Evolutionary conservation across 2,888 invertebrate genomes (phyloP), one percentile per base, ranked within the genome.

Genomic region (Dromius quadrimaculatus): DNA sequence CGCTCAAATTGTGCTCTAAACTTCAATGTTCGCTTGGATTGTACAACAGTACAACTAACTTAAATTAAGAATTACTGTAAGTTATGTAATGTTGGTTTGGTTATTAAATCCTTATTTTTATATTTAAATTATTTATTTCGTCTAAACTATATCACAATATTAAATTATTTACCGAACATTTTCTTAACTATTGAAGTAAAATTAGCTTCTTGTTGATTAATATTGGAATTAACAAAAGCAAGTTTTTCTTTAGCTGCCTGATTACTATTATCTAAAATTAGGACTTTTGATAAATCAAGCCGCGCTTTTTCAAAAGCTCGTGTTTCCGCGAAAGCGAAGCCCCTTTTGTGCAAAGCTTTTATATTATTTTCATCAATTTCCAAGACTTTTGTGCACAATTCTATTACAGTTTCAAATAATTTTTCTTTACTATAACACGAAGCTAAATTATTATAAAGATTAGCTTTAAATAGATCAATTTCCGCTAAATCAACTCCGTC

Each of bases 381-480:
- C 13, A 84, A 82, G 22, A 84, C 83, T 76, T 83, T 86, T 36
- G 82, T 76, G 8, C 86, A 92, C 8, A 93, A 84, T 36, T 86
- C 83, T 23, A 92, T 79, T 0, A 89, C 90, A 71, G 89, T 87
- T 2, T 88, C 85, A 80, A 88, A 91, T 74, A 90, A 89, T 6
- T 88, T 81, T 72, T 85, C 85, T 73, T 89, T 89, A 15, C 93
- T 84, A 76, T 94, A 91, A 79, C 94, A 94, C 47, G 91, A 90
- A 0, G 94, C 92, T 79, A 95, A 83, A 81, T 96, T 96, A 74
- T 92, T 91, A 79, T 91, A 92, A 5, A 94, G 83, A 75, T 87
- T 88, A 6, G 88, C 82, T 79, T 91, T 88, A 5, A 92, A 80
- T 62, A 83, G 82, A 34, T 86, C 79, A 73, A 92, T 83, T 68